Evolutionary conservation across 2,113 vertebrate species (phyloP), one percentile per base, ranked within the genome.

Genomic region (Phalacrocorax pelagicus): DNA sequence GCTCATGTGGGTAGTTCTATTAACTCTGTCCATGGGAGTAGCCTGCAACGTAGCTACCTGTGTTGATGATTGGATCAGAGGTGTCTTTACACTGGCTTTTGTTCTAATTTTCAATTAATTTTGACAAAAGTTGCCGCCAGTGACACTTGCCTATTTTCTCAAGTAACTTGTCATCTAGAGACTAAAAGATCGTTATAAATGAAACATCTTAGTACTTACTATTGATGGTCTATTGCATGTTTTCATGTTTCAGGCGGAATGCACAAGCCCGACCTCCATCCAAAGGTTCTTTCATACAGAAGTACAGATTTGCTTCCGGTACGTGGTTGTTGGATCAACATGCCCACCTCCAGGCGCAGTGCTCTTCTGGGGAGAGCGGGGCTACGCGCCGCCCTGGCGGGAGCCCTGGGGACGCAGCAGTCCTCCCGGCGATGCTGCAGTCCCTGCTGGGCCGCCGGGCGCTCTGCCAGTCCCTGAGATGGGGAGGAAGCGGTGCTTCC

Each of bases 211-310:
- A 3, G 10, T 47, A 44, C 15, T 78, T 18, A 15, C 26, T 32
- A 2, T 16, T 38, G 27, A 66, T 12, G 6, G 40, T 69, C 55
- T 49, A 2, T 20, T 58, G 32, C 49, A 5, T 9, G 22, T 88
- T 88, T 52, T 81, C 20, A 51, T 85, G 75, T 96, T 75, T 44
- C 95, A 98, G 98, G 32, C 10, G 11, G 92, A 97, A 34, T 94
- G 96, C 79, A 88, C 93, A 2, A 95, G 90, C 69, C 85, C 97
- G 10, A 79, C 46, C 42, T 91, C 88, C 36, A 57, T 88, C 1
- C 93, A 98, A n/a, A 97, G 97, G 16, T 98, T 98, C 85, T 98
- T 98, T 23, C 97, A 97, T 27, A 98, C 97, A 2, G 98, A 98
- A 88, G 95, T 98, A 26, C 98, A 98, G 85, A 97, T 98, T 27